These are phyloP conservation scores for Ctena decussata DNA, from an alignment of 2,888 invertebrate genomes.

Conservation along the genomic window DNA sequence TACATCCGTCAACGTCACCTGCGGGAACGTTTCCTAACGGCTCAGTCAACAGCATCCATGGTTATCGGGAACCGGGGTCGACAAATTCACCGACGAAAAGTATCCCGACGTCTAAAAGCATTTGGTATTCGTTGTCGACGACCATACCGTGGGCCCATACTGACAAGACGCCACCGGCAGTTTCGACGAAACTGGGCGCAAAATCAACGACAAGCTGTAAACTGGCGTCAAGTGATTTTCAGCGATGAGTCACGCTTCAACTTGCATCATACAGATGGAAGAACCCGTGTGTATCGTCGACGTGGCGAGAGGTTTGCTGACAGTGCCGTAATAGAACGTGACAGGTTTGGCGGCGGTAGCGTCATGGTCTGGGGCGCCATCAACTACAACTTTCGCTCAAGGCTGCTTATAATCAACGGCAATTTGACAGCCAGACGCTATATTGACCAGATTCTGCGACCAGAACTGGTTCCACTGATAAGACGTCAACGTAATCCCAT, in stretches of 20 bases:
- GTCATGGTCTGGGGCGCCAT: too few species aligned
- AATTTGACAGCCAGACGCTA: slow-evolving; percentile 18
- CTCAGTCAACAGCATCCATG: background rate
- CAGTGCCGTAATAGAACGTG: too few species aligned
- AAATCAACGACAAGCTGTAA: background rate
- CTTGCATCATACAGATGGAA: background rate
- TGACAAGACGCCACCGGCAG: background rate
- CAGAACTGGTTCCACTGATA: background rate
- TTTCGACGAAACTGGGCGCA: background rate
- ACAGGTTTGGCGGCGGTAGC: too few species aligned
- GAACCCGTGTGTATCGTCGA: background rate
- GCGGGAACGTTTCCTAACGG: background rate
- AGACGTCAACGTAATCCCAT: background rate
- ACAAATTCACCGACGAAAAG: background rate
- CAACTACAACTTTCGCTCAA: slow-evolving; percentile 15
- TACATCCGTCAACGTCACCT: background rate
- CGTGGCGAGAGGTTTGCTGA: too few species aligned
- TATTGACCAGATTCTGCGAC: background rate
- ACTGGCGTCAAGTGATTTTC: too few species aligned
- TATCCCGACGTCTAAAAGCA: background rate
- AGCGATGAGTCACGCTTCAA: slow-evolving; percentile 3
- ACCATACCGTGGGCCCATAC: background rate
- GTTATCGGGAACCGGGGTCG: background rate
- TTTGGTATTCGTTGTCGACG: background rate
- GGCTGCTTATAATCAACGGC: slow-evolving; percentile 5